Evolutionary conservation across 2,888 invertebrate genomes (phyloP).

Genomic region (Diarsia brunnea): DNA sequence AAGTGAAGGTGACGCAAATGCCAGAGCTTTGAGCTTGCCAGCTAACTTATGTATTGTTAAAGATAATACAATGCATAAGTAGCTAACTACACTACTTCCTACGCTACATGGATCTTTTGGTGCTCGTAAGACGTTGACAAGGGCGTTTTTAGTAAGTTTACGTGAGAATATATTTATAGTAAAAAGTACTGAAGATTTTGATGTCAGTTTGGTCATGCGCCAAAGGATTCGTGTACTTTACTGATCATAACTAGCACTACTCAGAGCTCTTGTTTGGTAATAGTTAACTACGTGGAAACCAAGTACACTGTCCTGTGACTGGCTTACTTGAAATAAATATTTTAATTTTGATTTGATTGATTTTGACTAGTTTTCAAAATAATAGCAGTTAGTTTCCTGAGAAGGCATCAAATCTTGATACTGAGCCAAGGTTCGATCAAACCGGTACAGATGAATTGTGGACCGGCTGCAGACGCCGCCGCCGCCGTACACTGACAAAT

Average conservation of each 20-base stretch:
- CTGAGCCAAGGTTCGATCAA: background rate
- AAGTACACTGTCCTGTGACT: too few relatives aligned
- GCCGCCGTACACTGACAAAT: background rate
- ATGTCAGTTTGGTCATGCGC: too few relatives aligned
- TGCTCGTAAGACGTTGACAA: background rate
- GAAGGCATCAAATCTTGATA: background rate
- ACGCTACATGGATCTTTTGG: background rate
- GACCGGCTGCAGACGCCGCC: background rate
- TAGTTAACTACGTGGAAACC: too few relatives aligned
- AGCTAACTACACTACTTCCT: background rate
- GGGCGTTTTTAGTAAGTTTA: background rate
- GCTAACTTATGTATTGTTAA: slow-evolving; percentile 37
- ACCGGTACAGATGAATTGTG: background rate
- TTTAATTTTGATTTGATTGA: too few relatives aligned
- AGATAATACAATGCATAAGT: slow-evolving; percentile 14
- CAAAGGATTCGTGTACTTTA: too few relatives aligned
- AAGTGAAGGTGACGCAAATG: slow-evolving; percentile 83
- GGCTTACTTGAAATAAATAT: too few relatives aligned
- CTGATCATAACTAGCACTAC: background rate
- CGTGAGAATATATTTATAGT: background rate
- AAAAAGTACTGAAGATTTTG: background rate
- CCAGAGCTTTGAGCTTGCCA: slow-evolving; percentile 60
- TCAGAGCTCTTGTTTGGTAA: background rate
- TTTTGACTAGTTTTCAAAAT: too few relatives aligned
- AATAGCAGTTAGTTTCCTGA: background rate